Percentiles rank a stretch among this genome's conserved stretches.
phyloP scores from a whole-genome alignment of 1,140 invertebrate genomes.

The Drosophila funebris region DNA sequence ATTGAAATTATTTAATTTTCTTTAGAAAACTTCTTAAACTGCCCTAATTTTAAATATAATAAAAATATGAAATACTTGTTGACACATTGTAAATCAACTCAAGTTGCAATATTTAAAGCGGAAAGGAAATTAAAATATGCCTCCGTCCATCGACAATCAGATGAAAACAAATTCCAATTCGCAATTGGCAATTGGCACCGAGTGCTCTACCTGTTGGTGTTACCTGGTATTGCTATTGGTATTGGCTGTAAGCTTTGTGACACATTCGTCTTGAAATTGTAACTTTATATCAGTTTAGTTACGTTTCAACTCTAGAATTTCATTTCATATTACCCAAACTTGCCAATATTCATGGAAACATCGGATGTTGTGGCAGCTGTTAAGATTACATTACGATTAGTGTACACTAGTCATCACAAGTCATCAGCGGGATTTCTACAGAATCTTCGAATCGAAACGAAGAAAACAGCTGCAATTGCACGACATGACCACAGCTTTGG shows the following conservation, averaged over 20 bases:
- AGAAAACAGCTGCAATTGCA: neutral
- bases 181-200: neutral
- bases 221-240: too few species aligned
- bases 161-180: neutral
- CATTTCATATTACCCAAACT: too few species aligned
- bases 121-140: conserved; percentile 21
- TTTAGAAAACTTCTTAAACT: neutral
- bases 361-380: neutral
- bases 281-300: too few species aligned
- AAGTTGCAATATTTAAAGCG: conserved; percentile 28
- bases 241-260: neutral
- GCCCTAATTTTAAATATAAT: neutral
- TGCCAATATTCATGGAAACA: neutral
- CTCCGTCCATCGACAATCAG: neutral
- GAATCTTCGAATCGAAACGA: too few species aligned
- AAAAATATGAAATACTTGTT: conserved; percentile 4
- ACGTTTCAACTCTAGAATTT: neutral
- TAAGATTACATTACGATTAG: neutral
- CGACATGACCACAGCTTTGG: neutral
- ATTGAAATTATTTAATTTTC: neutral
- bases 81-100: conserved; percentile 26
- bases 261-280: too few species aligned
- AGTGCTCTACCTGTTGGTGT: too few species aligned
- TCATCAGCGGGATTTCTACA: too few species aligned
- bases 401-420: too few species aligned